Conservation (phyloP, 92 coral and sea anemone species). For the Palythoa grandis region DNA sequence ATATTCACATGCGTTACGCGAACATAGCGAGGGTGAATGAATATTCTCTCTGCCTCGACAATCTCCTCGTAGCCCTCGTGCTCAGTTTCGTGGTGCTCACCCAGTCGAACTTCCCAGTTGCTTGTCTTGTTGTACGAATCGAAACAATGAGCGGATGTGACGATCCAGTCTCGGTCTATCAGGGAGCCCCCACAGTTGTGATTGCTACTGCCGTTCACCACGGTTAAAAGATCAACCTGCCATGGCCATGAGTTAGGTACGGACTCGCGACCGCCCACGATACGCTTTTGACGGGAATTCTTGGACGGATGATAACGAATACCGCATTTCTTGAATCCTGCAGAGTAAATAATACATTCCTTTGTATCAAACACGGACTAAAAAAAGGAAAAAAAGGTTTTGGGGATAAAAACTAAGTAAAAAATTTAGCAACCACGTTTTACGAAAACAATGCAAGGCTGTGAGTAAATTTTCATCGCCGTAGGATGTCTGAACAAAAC, state of each 20-base stretch:
- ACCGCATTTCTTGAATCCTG: constrained; percentile 67
- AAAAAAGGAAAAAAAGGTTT: background rate
- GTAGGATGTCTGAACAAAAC: no score
- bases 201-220: constrained; percentile 56
- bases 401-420: no score
- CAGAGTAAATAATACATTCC: background rate
- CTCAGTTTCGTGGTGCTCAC: constrained; percentile 70
- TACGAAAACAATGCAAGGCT: no score
- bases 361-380: background rate
- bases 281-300: constrained; percentile 51
- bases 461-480: no score
- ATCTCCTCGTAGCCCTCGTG: constrained; percentile 70
- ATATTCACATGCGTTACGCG: constrained; percentile 5
- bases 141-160: constrained; percentile 95
- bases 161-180: constrained; percentile 78
- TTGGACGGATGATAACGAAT: constrained; percentile 53
- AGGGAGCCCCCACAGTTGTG: constrained; percentile 92
- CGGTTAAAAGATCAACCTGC: constrained; percentile 45
- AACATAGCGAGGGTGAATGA: constrained; percentile 54
- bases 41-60: constrained; percentile 54
- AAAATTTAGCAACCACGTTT: no score
- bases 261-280: constrained; percentile 52
- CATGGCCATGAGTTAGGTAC: constrained; percentile 52
- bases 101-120: constrained; percentile 68
- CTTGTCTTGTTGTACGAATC: constrained; percentile 52